Conservation (phyloP, 2,888 invertebrate species). For the Synergus gifuensis region DNA sequence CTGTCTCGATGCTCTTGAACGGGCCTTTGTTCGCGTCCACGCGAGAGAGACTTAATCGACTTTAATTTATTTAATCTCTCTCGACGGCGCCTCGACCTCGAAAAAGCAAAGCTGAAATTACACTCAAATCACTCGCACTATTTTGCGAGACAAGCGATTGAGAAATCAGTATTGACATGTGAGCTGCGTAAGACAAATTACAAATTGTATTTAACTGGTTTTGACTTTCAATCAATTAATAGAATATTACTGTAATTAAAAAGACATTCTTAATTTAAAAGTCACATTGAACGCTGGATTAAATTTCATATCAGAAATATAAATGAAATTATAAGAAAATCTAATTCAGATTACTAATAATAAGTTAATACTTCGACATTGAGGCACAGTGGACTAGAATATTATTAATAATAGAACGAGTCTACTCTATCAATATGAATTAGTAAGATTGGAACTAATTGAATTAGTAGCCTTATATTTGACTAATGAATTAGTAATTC, state of each 20-base stretch:
- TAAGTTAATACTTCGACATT: too few relatives aligned
- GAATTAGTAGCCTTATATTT: too few relatives aligned
- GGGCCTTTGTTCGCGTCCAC: conserved; percentile 59
- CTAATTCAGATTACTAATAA: too few relatives aligned
- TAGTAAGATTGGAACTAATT: too few relatives aligned
- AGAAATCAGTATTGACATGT: conserved; percentile 40
- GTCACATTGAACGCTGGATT: too few relatives aligned
- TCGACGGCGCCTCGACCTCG: conserved; percentile 54
- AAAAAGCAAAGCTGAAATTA: conserved; percentile 44
- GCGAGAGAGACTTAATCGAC: conserved; percentile 60
- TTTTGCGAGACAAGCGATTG: conserved; percentile 41
- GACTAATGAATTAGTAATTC: too few relatives aligned
- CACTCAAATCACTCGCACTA: conserved; percentile 31
- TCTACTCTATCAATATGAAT: too few relatives aligned
- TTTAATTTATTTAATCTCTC: conserved; percentile 65
- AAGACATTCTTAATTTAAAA: not conserved
- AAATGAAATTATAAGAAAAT: too few relatives aligned
- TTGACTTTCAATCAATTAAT: not conserved
- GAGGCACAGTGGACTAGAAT: too few relatives aligned
- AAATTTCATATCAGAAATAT: too few relatives aligned
- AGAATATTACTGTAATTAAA: not conserved
- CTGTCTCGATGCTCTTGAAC: conserved; percentile 56
- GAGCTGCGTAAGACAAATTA: not conserved
- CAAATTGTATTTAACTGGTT: not conserved
- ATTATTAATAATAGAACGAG: too few relatives aligned